Percentiles rank a stretch among this genome's conserved stretches.
These are phyloP conservation scores for Coenobita brevimanus DNA, from an alignment of 1,140 invertebrate genomes.

Conservation along the genomic window DNA sequence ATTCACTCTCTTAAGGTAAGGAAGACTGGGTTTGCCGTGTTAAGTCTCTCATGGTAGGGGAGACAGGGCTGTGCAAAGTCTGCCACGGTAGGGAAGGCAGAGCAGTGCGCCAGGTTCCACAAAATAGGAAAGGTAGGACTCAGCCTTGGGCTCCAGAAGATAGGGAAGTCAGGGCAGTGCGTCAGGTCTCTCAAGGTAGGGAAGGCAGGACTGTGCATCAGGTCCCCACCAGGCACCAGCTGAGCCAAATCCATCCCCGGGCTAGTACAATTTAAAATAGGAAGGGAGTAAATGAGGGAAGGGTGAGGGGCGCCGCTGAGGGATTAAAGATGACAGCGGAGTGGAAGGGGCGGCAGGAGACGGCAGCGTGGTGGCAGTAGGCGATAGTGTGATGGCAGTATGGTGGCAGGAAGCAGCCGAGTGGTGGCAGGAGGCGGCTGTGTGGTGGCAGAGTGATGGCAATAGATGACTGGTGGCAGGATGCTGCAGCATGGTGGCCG, in stretches of 20 bases:
- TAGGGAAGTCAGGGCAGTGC: not conserved
- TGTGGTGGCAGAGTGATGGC: no score
- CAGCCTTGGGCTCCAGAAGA: slow-evolving; percentile 10
- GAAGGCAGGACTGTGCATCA: no score
- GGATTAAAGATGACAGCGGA: not conserved
- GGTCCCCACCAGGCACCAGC: not conserved
- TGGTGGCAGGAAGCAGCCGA: not conserved
- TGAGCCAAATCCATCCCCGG: not conserved
- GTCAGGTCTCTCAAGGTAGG: no score
- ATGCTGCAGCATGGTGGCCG: no score
- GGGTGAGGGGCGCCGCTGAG: not conserved
- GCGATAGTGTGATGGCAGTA: not conserved
- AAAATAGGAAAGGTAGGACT: not conserved
- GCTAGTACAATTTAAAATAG: not conserved
- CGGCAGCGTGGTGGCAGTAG: not conserved
- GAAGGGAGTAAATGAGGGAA: slow-evolving; percentile 6
- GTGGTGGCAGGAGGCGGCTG: not conserved
- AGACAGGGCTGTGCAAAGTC: no score
- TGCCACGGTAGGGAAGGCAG: no score
- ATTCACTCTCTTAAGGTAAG: no score
- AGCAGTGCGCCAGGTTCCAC: no score
- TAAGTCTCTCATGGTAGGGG: no score
- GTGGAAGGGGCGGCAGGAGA: not conserved
- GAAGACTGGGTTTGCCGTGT: no score
- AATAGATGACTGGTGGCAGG: no score